Evolutionary conservation across 2,888 invertebrate species (phyloP).

Genomic region (Galeruca laticollis): DNA sequence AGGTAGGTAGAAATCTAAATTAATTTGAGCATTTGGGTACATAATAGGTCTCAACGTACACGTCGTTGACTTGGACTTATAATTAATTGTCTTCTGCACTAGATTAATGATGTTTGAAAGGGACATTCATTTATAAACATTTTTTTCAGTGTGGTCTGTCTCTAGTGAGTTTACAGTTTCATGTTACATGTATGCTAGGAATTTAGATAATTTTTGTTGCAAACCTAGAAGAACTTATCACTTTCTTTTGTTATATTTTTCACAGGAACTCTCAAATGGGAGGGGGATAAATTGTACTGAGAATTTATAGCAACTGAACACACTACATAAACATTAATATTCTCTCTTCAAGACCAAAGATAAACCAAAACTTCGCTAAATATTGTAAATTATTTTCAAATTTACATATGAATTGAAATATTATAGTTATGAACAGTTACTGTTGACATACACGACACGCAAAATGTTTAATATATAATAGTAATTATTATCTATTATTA

Average conservation of each 20-base stretch:
- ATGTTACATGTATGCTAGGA: neutral
- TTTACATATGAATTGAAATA: no score
- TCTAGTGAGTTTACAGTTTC: conserved; percentile 19
- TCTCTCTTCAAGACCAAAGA: no score
- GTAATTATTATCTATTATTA: no score
- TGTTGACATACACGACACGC: no score
- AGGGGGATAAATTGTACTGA: no score
- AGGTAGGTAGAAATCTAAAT: conserved; percentile 38
- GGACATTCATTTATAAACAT: conserved; percentile 42
- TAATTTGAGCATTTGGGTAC: conserved; percentile 34
- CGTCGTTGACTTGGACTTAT: conserved; percentile 19
- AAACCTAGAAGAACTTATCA: neutral
- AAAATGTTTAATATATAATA: no score
- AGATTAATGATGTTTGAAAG: conserved; percentile 43
- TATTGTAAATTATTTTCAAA: no score
- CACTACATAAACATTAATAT: no score
- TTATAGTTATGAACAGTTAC: no score
- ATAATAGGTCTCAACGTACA: conserved; percentile 38
- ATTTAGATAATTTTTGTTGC: conserved; percentile 3
- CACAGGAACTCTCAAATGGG: no score
- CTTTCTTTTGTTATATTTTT: neutral
- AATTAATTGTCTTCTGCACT: conserved; percentile 32
- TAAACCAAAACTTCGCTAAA: no score
- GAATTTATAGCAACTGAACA: no score
- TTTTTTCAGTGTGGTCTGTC: conserved; percentile 38